Conservation (phyloP, 2,113 vertebrate genomes). For the Rhinogobius similis region DNA sequence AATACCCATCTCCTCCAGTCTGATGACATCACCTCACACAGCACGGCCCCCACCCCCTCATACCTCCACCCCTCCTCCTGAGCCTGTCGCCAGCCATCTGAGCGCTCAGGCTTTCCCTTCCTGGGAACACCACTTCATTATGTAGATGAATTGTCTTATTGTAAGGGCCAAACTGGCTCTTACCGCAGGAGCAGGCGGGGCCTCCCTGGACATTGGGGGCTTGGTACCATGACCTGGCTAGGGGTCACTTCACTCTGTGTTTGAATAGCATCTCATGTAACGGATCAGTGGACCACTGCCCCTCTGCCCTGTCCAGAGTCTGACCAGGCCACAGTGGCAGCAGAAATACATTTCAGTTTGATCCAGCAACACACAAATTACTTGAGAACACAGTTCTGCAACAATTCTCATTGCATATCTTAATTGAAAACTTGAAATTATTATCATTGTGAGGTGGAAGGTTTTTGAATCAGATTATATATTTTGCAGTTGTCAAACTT, state of each 20-base stretch:
- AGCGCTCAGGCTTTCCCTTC: conserved; percentile 52
- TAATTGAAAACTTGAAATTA: no score
- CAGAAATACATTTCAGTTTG: not conserved
- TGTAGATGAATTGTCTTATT: conserved; percentile 73
- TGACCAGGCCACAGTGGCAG: conserved; percentile 8
- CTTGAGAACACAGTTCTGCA: no score
- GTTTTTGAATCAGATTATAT: no score
- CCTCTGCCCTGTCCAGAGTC: conserved; percentile 35
- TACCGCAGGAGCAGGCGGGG: conserved; percentile 49
- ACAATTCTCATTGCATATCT: no score
- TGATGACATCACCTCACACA: conserved; percentile 74
- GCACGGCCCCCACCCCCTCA: conserved; percentile 53
- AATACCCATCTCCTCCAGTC: conserved; percentile 59
- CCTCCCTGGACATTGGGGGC: conserved; percentile 64
- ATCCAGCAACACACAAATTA: not conserved
- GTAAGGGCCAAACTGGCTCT: conserved; percentile 57
- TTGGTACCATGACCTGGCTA: conserved; percentile 69
- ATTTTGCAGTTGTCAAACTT: not conserved
- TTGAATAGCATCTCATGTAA: conserved; percentile 71
- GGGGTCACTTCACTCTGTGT: conserved; percentile 75
- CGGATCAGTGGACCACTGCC: conserved; percentile 56
- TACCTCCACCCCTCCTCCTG: conserved; percentile 53
- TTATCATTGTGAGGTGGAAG: no score
- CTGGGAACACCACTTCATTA: conserved; percentile 73
- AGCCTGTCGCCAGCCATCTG: conserved; percentile 39